Percentiles rank a stretch among this genome's conserved stretches.
These are phyloP conservation scores for Girardinus metallicus DNA, from an alignment of 2,797 vertebrate species.

Conservation along the genomic window DNA sequence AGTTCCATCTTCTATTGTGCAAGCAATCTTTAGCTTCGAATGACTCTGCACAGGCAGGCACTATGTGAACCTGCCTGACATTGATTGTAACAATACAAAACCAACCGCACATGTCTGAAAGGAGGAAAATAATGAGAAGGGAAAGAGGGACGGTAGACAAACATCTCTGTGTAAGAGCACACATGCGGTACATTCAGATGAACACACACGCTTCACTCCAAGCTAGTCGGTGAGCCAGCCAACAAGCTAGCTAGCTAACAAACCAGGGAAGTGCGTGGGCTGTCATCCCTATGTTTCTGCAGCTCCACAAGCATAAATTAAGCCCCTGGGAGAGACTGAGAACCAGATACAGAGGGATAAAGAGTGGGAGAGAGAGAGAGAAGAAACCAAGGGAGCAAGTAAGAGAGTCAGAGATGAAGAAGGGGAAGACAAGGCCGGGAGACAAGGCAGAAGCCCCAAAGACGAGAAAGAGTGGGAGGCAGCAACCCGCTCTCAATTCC, in stretches of 20 bases:
- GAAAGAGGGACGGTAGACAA: slow-evolving; percentile 23
- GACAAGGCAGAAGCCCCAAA: slow-evolving; percentile 59
- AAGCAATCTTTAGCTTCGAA: slow-evolving; percentile 17
- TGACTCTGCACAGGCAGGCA: slow-evolving; percentile 1
- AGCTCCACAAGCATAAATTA: slow-evolving; percentile 77
- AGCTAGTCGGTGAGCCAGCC: slow-evolving; percentile 46
- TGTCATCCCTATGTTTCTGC: slow-evolving; percentile 71
- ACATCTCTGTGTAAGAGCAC: slow-evolving; percentile 29
- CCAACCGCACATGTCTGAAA: slow-evolving; percentile 9
- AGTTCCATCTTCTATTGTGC: background rate
- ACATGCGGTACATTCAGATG: slow-evolving; percentile 28
- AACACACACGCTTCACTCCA: slow-evolving; percentile 30
- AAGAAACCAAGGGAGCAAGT: slow-evolving; percentile 44
- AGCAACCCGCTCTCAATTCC: slow-evolving; percentile 39
- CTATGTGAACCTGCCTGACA: slow-evolving; percentile 3
- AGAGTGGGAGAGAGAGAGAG: slow-evolving; percentile 61
- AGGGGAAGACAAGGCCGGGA: slow-evolving; percentile 55
- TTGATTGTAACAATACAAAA: slow-evolving; percentile 33
- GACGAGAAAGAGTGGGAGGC: slow-evolving; percentile 67
- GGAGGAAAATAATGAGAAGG: slow-evolving; percentile 38
- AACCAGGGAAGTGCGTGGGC: slow-evolving; percentile 70
- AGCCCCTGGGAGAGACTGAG: slow-evolving; percentile 69
- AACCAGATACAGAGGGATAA: slow-evolving; percentile 53
- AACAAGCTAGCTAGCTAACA: slow-evolving; percentile 62
- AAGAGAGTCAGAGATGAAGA: slow-evolving; percentile 53